phyloP scores from a whole-genome alignment of 2,113 vertebrate genomes.

The Pitta sordida region DNA sequence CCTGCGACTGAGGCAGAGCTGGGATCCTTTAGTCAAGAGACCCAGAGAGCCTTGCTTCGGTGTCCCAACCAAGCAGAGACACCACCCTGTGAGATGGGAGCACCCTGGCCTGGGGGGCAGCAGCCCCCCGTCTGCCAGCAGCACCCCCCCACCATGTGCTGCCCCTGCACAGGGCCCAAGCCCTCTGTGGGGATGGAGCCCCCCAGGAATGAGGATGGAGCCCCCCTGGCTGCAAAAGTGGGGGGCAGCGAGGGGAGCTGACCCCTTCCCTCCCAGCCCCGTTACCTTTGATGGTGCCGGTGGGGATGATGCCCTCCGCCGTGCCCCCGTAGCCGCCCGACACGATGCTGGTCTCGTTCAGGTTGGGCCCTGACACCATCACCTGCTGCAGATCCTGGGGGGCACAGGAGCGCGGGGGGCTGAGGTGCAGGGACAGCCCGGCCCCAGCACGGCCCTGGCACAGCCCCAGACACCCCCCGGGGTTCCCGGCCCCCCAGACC shows the following conservation, averaged over 20 bases:
- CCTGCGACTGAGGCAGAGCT: fast-evolving
- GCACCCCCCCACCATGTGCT: fast-evolving
- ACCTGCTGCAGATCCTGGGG: constrained; percentile 93
- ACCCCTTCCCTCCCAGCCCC: not conserved
- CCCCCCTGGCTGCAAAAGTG: fast-evolving
- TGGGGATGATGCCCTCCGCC: constrained; percentile 89
- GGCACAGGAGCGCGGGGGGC: not conserved
- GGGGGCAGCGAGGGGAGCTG: not conserved
- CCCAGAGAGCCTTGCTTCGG: too few relatives aligned
- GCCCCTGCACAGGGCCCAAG: not conserved
- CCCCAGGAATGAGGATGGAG: too few relatives aligned
- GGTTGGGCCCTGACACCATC: constrained; percentile 96
- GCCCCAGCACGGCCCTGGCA: not conserved
- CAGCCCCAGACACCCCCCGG: not conserved
- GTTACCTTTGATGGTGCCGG: constrained; percentile 83
- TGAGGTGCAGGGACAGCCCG: not conserved
- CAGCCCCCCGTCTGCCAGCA: not conserved
- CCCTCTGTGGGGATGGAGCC: not conserved
- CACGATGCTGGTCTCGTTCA: constrained; percentile 96
- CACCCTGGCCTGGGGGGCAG: not conserved
- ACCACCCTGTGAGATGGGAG: not conserved
- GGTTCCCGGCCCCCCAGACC: constrained; percentile 56
- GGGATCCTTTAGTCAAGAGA: not conserved
- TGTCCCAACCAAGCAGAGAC: not conserved
- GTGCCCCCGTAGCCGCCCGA: constrained; percentile 95